Evolutionary conservation across 1,140 invertebrate species (phyloP).

Genomic region (Danaus plexippus): DNA sequence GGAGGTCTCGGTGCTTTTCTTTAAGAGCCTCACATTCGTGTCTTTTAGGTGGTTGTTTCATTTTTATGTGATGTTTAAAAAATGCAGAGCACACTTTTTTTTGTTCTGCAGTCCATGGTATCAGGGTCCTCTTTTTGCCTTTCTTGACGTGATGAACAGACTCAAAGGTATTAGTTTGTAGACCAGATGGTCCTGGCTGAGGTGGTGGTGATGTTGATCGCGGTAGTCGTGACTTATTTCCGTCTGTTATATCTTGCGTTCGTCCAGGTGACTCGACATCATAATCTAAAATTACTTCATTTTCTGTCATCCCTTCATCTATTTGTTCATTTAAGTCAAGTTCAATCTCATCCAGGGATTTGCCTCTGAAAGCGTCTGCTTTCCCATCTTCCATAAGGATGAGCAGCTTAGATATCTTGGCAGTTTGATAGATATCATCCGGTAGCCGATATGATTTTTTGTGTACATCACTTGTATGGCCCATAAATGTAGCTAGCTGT

Average conservation of each 20-base stretch:
- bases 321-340: constrained; percentile 29
- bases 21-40: constrained; percentile 22
- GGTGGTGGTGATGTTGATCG: too few species aligned
- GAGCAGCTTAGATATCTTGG: constrained; percentile 36
- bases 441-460: constrained; percentile 18
- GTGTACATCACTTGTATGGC: constrained; percentile 21
- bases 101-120: constrained; percentile 14
- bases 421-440: constrained; percentile 20
- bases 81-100: constrained; percentile 8
- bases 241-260: constrained; percentile 1
- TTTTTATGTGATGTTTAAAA: constrained; percentile 20
- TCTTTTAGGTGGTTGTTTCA: constrained; percentile 19
- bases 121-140: constrained; percentile 12
- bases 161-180: constrained; percentile 7
- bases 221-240: constrained; percentile 6
- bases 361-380: constrained; percentile 34
- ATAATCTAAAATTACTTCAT: constrained; percentile 8
- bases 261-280: background rate
- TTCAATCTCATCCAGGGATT: constrained; percentile 45
- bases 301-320: constrained; percentile 4
- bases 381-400: constrained; percentile 44
- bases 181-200: constrained; percentile 5
- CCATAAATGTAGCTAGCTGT: constrained; percentile 40
- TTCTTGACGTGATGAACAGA: constrained; percentile 9
- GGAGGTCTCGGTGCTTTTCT: constrained; percentile 16